phyloP scores from a whole-genome alignment of 2,797 vertebrate species.

The Columba guinea region DNA sequence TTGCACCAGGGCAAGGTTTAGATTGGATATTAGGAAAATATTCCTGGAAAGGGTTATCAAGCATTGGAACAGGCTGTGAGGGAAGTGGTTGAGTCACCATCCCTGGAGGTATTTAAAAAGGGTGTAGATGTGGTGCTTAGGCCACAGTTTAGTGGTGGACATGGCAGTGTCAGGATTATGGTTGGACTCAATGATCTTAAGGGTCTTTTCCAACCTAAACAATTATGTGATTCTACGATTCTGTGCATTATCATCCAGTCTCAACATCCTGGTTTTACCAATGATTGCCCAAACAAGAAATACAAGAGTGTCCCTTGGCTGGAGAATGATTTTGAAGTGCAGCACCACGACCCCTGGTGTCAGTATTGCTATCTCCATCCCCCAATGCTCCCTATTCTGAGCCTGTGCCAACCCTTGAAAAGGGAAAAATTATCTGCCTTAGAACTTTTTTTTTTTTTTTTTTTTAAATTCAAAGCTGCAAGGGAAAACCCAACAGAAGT shows the following conservation, averaged over 20 bases:
- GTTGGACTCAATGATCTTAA: neutral
- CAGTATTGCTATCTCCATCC: accelerated
- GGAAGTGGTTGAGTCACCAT: neutral
- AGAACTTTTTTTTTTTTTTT: neutral
- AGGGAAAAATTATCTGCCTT: neutral
- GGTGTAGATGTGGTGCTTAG: accelerated
- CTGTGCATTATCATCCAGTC: neutral
- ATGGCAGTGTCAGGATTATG: neutral
- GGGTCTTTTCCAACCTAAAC: neutral
- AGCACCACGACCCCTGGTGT: neutral
- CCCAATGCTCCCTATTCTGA: neutral
- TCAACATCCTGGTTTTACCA: neutral
- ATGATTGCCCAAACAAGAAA: neutral
- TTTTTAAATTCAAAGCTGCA: neutral
- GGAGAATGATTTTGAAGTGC: neutral
- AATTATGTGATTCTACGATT: neutral
- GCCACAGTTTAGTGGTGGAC: neutral
- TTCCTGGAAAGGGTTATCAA: neutral
- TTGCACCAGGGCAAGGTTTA: accelerated
- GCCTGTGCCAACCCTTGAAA: neutral
- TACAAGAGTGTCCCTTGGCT: neutral
- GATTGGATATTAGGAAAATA: neutral
- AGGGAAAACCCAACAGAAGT: neutral
- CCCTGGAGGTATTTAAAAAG: neutral
- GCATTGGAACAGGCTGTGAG: neutral